These are phyloP conservation scores for Megastigmus dorsalis DNA, from an alignment of 2,888 invertebrate genomes.

Conservation along the genomic window DNA sequence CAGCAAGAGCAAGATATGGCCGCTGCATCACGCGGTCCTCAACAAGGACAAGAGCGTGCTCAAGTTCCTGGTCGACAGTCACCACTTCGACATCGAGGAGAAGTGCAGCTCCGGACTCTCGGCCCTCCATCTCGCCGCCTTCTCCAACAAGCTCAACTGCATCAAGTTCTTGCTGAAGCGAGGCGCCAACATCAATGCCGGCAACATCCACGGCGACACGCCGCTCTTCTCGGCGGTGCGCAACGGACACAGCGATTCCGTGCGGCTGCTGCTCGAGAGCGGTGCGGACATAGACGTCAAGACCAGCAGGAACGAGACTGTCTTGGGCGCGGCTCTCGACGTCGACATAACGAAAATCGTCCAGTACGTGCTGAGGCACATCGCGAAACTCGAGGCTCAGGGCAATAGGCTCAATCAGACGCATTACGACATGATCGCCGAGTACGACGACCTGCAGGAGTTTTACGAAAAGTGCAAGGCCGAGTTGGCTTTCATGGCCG, in stretches of 20 bases:
- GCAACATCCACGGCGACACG: conserved; percentile 24
- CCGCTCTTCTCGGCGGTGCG: conserved; percentile 28
- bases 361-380: neutral
- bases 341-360: neutral
- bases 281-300: conserved; percentile 4
- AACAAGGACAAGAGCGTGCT: conserved; percentile 28
- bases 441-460: neutral
- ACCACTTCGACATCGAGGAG: conserved; percentile 30
- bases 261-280: neutral
- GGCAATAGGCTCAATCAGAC: neutral
- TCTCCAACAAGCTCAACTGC: conserved; percentile 16
- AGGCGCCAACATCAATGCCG: conserved; percentile 12
- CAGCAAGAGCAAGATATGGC: conserved; percentile 6
- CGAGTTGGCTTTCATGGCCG: conserved; percentile 15
- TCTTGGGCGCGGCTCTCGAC: conserved; percentile 9
- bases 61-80: conserved; percentile 22
- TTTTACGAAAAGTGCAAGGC: conserved; percentile 20
- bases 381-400: conserved; percentile 15
- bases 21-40: conserved; percentile 21
- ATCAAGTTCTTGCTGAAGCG: conserved; percentile 18
- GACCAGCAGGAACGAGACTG: conserved; percentile 3
- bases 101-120: conserved; percentile 23
- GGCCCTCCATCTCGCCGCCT: conserved; percentile 22
- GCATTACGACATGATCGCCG: neutral
- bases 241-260: conserved; percentile 4